Evolutionary conservation across 2,797 vertebrate species (phyloP).

Genomic region (Botia almorhae): DNA sequence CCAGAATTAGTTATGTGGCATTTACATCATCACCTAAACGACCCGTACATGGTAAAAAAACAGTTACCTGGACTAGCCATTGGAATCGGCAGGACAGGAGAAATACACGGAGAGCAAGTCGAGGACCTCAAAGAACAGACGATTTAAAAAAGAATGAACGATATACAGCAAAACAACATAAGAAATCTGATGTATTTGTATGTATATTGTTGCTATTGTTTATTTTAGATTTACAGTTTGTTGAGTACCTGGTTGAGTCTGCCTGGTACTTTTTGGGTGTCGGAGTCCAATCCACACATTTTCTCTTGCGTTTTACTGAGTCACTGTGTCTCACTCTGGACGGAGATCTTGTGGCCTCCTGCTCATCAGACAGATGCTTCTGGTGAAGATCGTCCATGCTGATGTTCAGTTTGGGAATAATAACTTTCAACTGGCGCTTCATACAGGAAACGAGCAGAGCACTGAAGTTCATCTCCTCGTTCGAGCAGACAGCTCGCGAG

Average conservation of each 20-base stretch:
- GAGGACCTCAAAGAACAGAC: conserved; percentile 66
- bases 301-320: conserved; percentile 30
- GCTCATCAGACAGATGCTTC: neutral
- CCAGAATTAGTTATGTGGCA: neutral
- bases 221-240: conserved; percentile 70
- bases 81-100: conserved; percentile 25
- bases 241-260: conserved; percentile 44
- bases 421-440: conserved; percentile 63
- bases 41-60: neutral
- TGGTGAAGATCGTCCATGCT: neutral
- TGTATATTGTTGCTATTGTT: too few relatives aligned
- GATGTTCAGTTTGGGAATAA: conserved; percentile 58
- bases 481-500: neutral
- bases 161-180: neutral
- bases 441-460: conserved; percentile 35
- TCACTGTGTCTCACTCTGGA: neutral
- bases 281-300: neutral
- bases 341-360: conserved; percentile 1
- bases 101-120: conserved; percentile 51
- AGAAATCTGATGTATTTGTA: neutral
- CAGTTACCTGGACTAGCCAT: conserved; percentile 65
- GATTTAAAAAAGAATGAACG: neutral
- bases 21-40: neutral
- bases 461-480: conserved; percentile 46
- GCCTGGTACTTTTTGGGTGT: conserved; percentile 39